Percentiles rank a stretch among this genome's conserved stretches.
Conservation (phyloP, 1,140 invertebrate species). For the Luehdorfia chinensis region DNA sequence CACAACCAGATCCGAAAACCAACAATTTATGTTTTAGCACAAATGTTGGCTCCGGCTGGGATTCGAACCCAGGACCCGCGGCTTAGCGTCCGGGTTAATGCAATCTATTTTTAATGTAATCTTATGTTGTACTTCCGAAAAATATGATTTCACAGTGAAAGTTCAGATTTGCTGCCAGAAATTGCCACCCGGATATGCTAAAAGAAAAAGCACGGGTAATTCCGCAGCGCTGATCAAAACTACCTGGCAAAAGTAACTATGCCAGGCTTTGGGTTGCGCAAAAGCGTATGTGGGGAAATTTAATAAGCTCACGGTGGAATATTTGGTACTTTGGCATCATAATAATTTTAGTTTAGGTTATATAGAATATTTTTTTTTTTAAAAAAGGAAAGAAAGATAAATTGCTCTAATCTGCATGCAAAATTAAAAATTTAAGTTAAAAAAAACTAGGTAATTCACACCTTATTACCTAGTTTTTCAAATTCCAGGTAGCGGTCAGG, state of each 20-base stretch:
- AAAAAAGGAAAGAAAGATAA: not conserved
- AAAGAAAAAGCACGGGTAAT: not conserved
- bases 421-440: too few species aligned
- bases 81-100: too few species aligned
- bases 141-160: conserved; percentile 3
- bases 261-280: too few species aligned
- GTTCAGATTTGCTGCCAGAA: not conserved
- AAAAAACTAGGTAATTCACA: too few species aligned
- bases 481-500: too few species aligned
- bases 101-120: not conserved
- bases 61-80: too few species aligned
- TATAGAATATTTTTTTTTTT: not conserved
- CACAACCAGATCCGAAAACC: too few species aligned
- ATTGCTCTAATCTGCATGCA: too few species aligned
- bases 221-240: conserved; percentile 3
- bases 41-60: too few species aligned
- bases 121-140: not conserved
- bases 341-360: not conserved
- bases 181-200: conserved; percentile 1
- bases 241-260: too few species aligned
- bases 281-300: conserved; percentile 7
- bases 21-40: too few species aligned
- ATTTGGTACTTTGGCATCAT: not conserved
- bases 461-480: too few species aligned
- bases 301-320: not conserved